Percentiles rank a stretch among this genome's conserved stretches.
Evolutionary conservation across 2,888 invertebrate genomes (phyloP).

Genomic region (Ormyrus labotus): DNA sequence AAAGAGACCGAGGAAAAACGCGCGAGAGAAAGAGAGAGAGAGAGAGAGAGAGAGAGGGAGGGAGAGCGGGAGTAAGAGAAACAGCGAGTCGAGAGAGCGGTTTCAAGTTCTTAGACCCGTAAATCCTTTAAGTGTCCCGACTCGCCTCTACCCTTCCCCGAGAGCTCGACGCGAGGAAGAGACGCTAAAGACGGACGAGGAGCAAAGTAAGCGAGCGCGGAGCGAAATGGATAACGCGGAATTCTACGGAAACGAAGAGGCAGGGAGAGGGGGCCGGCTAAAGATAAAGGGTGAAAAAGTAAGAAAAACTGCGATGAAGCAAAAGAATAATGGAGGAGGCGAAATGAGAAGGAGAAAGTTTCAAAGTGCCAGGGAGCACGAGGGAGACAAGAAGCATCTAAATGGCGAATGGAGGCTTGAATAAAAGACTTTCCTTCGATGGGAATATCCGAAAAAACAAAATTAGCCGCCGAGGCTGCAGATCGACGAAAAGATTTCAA

Average conservation of each 20-base stretch:
- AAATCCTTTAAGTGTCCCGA: conserved; percentile 74
- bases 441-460: too few species aligned
- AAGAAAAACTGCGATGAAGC: conserved; percentile 48
- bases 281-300: conserved; percentile 51
- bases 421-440: too few species aligned
- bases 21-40: conserved; percentile 8
- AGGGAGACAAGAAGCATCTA: conserved; percentile 1
- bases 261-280: background rate
- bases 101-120: conserved; percentile 70
- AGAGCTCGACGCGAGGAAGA: conserved; percentile 58
- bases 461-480: too few species aligned
- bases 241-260: conserved; percentile 4
- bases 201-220: conserved; percentile 53
- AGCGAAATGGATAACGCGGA: conserved; percentile 43
- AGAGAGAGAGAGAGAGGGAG: conserved; percentile 37
- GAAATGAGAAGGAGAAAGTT: conserved; percentile 44
- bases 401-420: background rate
- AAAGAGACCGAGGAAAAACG: conserved; percentile 15
- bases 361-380: conserved; percentile 14
- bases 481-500: too few species aligned
- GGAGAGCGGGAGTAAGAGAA: conserved; percentile 25
- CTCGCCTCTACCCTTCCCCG: conserved; percentile 48
- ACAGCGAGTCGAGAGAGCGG: conserved; percentile 42
- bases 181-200: conserved; percentile 58
- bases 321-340: conserved; percentile 36